These are phyloP conservation scores for Scomberomorus guttatus DNA, from an alignment of 2,797 vertebrate genomes.

Conservation along the genomic window DNA sequence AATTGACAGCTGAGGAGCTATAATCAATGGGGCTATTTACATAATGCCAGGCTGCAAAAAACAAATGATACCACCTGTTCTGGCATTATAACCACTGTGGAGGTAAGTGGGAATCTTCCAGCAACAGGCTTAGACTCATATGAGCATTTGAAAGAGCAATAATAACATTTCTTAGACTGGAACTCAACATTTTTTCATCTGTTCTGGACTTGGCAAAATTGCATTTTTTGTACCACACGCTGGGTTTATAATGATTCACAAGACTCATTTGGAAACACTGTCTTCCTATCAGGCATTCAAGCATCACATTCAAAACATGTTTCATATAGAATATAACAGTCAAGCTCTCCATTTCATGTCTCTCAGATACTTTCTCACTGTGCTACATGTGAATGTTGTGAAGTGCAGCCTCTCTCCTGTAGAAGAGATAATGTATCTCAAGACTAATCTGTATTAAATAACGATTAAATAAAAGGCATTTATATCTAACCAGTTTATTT, in stretches of 20 bases:
- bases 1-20: conserved; percentile 65
- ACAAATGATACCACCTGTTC: conserved; percentile 55
- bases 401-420: too few species aligned
- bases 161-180: background rate
- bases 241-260: background rate
- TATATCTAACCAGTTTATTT: too few species aligned
- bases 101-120: background rate
- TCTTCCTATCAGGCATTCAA: background rate
- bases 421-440: background rate
- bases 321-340: too few species aligned
- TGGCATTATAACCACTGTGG: conserved; percentile 6
- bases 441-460: background rate
- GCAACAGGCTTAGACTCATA: background rate
- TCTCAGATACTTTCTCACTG: background rate
- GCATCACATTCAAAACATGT: background rate
- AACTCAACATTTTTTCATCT: background rate
- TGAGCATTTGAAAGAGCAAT: background rate
- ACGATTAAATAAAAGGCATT: background rate
- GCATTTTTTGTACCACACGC: background rate
- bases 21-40: conserved; percentile 75
- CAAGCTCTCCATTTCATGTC: background rate
- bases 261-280: background rate
- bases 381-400: background rate
- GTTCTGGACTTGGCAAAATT: background rate
- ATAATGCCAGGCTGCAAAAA: conserved; percentile 59